Base-by-base conservation (phyloP, 2,888 invertebrate genomes). In the Oligia strigilis region DNA sequence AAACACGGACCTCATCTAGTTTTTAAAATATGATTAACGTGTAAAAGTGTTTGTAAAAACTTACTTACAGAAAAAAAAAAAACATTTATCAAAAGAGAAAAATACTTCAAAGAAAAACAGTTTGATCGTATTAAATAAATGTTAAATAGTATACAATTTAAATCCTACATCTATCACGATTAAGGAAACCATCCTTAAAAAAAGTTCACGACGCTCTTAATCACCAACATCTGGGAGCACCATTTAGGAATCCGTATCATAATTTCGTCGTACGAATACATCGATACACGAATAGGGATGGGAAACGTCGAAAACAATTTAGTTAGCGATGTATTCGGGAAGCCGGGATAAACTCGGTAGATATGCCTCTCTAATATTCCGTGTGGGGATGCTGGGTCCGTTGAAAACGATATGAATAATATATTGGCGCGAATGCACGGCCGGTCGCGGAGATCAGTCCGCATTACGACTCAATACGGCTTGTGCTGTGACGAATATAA, bases 351-450 rank as follows among this genome's bases (percentile, higher is more conserved):
- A 94, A 94, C 93, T 92, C 89, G 88, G 91, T 89, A 93, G 92
- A 94, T 94, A 94, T 92, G 92, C 91, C 88, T 90, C 94, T 96
- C 96, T 95, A 96, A 96, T 96, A 97, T 97, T 96, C 97, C 94
- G 95, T 97, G 94, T 96, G 96, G 95, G 90, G 90, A 91, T 93
- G 93, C 91, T 92, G 90, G 92, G 92, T 91, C 90, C 93, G 95
- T 91, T 95, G 96, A 96, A 96, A 96, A 95, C 94, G 92, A 93
- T 93, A 94, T 97, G 96, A 95, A 97, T 96, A 96, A 95, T 95
- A 96, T 94, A 96, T 92, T 83, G 92, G 75, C 87, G 88, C 87
- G 94, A 92, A 94, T 95, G 94, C 93, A 92, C 90, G 71, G 75
- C 78, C 90, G 88, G 91, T 89, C 90, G 91, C 88, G 90, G 90